Evolutionary conservation across 2,888 invertebrate genomes (phyloP).

Genomic region (Drosophila trichaetosa): DNA sequence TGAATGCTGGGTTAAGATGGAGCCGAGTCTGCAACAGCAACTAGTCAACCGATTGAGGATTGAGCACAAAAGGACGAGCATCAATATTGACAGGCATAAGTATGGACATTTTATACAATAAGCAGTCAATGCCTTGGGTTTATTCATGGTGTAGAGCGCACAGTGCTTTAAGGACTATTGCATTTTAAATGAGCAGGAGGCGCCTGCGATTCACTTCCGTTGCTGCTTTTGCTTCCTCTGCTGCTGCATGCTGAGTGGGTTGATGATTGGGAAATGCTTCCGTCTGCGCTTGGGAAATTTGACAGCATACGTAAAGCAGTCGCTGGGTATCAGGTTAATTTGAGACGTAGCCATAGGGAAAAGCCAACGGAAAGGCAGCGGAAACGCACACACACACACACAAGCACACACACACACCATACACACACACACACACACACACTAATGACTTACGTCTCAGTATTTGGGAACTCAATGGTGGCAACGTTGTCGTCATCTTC

Average conservation of each 20-base stretch:
- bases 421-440: background rate
- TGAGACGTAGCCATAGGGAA: constrained; percentile 59
- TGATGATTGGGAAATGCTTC: constrained; percentile 73
- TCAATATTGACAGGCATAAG: constrained; percentile 74
- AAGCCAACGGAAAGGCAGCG: constrained; percentile 63
- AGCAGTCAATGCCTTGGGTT: constrained; percentile 30
- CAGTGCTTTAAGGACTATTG: constrained; percentile 52
- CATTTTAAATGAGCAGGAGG: constrained; percentile 80
- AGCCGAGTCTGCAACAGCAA: background rate
- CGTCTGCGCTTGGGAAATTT: constrained; percentile 69
- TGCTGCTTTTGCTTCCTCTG: constrained; percentile 55
- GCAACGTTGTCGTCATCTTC: constrained; percentile 44
- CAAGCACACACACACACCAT: constrained; percentile 16
- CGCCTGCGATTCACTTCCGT: constrained; percentile 68
- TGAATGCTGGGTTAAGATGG: constrained; percentile 22
- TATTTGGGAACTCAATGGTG: constrained; percentile 9
- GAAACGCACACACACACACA: constrained; percentile 46
- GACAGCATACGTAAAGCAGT: constrained; percentile 56
- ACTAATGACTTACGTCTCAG: background rate
- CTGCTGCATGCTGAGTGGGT: constrained; percentile 29
- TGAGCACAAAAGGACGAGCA: constrained; percentile 45
- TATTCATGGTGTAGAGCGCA: constrained; percentile 9
- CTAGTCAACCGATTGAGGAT: constrained; percentile 4
- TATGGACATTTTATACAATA: constrained; percentile 70
- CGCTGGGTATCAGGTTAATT: constrained; percentile 70